A percentile compares a stretch with the other conserved stretches of the same genome.
Evolutionary conservation across 2,797 vertebrate species (phyloP).

Genomic region (Alexandromys oeconomus): DNA sequence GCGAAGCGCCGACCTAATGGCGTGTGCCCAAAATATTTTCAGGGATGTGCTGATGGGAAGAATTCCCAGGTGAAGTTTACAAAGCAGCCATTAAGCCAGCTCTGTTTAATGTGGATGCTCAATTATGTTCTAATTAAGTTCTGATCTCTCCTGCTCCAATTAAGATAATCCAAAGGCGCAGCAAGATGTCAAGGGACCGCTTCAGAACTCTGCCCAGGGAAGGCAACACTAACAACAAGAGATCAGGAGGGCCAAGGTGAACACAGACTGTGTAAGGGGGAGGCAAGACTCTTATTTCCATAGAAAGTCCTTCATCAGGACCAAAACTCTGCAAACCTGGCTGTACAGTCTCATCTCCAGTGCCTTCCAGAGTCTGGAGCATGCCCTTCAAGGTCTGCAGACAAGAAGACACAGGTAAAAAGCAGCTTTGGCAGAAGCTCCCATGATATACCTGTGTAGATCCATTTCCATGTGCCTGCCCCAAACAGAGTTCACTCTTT

Average conservation of each 20-base stretch:
- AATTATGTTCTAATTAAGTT: constrained; percentile 74
- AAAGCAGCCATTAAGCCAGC: background rate
- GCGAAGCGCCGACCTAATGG: constrained; percentile 50
- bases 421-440: background rate
- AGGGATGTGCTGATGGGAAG: constrained; percentile 27
- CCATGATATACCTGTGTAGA: background rate
- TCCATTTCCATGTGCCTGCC: background rate
- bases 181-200: background rate
- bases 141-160: constrained; percentile 54
- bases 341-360: background rate
- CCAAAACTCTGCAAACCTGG: background rate
- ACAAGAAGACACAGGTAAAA: background rate
- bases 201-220: constrained; percentile 34
- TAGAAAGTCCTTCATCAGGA: background rate
- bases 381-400: background rate
- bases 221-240: constrained; percentile 1
- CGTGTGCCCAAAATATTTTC: constrained; percentile 33
- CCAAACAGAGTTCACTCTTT: background rate
- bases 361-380: background rate
- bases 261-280: background rate
- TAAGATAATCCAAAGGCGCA: constrained; percentile 61
- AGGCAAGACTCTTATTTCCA: background rate
- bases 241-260: background rate
- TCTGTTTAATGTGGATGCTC: constrained; percentile 46
- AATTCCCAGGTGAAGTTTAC: constrained; percentile 41